Evolutionary conservation across 2,888 invertebrate species (phyloP), one percentile per base, ranked within the genome.

Genomic region (Orchestes rusci): DNA sequence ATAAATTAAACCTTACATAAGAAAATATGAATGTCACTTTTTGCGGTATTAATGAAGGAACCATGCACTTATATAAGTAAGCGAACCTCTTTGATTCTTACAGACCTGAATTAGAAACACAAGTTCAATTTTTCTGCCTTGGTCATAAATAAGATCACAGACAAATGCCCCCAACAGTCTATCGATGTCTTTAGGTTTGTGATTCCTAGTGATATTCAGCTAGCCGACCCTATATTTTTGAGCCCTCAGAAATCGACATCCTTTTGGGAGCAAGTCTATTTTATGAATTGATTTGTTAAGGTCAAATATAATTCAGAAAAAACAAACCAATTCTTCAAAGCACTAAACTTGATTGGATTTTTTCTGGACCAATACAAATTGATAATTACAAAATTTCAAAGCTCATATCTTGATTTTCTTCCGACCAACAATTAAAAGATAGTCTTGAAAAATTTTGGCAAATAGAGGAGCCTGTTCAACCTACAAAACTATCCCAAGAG

Each of bases 1-100:
- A 12, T 31, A 31, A 31, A 31, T 12, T 31, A 31, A 31, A 31
- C 12, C 13, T 31, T 5, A 31, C 7, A 10, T 31, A 12, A 31
- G 13, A 31, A 31, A 31, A 10, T 5, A 31, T 23, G 7, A 23
- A 23, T 23, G 10, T 23, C 5, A 5, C 23, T 7, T 7, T 23
- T 5, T 23, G 23, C 10, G 23, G 23, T 23, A 23, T 23, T 7
- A 23, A 7, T 23, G 10, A 7, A 10, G 5, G 23, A 10, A 7
- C 5, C 10, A 23, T n/a, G n/a, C n/a, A 23, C 23, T 10, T 23
- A 23, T 23, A 10, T 23, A 23, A 23, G 7, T 10, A 5, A 23
- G 10, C 5, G 23, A 23, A 23, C 23, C 5, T 23, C 10, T 23
- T 23, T 23, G 23, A 7, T 10, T 23, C 5, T 23, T 7, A 5